Conservation (phyloP, 2,888 invertebrate genomes). For the Leptinotarsa tumamoca region DNA sequence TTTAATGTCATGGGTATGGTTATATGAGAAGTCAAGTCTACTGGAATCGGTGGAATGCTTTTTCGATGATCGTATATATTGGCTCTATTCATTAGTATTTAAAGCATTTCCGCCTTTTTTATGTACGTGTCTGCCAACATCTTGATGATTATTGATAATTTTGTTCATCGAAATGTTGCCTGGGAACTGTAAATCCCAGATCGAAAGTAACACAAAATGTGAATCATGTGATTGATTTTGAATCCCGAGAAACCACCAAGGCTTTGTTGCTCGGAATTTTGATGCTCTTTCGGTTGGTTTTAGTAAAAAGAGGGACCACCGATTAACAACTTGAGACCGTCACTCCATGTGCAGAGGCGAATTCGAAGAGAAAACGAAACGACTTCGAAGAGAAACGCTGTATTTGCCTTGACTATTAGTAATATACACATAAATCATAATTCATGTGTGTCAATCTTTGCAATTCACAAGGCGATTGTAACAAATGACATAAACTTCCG, state of each 20-base stretch:
- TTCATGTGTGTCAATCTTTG: background rate
- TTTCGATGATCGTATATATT: background rate
- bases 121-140: background rate
- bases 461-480: too few species aligned
- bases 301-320: too few species aligned
- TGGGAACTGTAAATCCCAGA: background rate
- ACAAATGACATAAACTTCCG: too few species aligned
- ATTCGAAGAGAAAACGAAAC: too few species aligned
- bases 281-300: too few species aligned
- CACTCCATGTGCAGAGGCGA: too few species aligned
- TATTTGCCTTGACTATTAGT: background rate
- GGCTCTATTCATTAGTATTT: background rate
- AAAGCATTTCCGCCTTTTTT: background rate
- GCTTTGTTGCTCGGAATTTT: too few species aligned
- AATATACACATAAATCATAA: background rate
- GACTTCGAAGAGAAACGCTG: too few species aligned
- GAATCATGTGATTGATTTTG: background rate
- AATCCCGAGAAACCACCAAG: too few species aligned
- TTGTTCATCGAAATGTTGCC: background rate
- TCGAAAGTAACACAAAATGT: background rate
- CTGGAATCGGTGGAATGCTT: background rate
- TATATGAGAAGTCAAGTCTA: background rate
- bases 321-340: too few species aligned
- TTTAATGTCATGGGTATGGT: conserved; percentile 9
- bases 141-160: background rate